These are phyloP conservation scores for Tenrec ecaudatus DNA, from an alignment of 2,113 vertebrate species.

Conservation along the genomic window DNA sequence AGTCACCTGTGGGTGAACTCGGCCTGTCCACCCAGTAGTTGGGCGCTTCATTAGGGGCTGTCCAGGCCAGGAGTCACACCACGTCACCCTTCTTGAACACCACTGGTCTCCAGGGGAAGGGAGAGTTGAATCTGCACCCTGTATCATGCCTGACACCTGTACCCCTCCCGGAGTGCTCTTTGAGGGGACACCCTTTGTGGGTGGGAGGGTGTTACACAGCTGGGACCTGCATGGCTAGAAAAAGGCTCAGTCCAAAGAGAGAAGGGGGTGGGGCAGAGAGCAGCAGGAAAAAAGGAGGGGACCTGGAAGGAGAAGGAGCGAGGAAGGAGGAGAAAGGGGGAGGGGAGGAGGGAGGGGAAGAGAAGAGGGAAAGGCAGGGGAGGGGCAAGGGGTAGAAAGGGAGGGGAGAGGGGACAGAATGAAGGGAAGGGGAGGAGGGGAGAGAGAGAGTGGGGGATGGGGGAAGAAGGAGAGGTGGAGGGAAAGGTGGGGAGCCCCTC, in stretches of 20 bases:
- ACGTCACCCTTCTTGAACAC: not conserved
- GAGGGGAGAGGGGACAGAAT: not conserved
- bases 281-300: not conserved
- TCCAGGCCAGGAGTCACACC: too few relatives aligned
- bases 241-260: not conserved
- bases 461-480: too few relatives aligned
- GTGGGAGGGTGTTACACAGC: not conserved
- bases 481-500: not conserved
- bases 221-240: not conserved
- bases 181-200: not conserved
- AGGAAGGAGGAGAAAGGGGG: too few relatives aligned
- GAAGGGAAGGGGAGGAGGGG: too few relatives aligned
- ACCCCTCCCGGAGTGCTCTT: not conserved
- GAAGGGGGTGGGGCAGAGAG: too few relatives aligned
- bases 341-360: too few relatives aligned
- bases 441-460: too few relatives aligned
- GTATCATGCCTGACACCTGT: too few relatives aligned
- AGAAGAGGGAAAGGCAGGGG: too few relatives aligned
- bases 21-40: not conserved
- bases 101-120: not conserved
- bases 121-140: accelerated
- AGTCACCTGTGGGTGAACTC: not conserved
- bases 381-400: too few relatives aligned
- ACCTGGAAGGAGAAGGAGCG: too few relatives aligned
- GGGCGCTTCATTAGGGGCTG: not conserved